Base-by-base conservation (phyloP, 2,113 vertebrate species). In the Dendropsophus ebraccatus region DNA sequence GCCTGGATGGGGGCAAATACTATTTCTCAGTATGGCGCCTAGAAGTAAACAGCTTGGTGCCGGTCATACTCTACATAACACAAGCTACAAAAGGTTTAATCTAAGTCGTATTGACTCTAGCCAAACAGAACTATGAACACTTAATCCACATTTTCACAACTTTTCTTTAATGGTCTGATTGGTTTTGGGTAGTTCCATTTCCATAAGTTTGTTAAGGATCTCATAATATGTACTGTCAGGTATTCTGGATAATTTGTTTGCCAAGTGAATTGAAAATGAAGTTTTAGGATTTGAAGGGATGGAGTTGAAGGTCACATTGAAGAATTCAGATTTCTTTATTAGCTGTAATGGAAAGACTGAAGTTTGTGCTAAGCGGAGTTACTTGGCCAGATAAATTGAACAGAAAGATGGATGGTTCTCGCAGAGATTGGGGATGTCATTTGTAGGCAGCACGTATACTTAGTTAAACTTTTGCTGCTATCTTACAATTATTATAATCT, bases 201-300 rank as follows among this genome's bases (percentile, higher is more conserved):
- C 35, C 41, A 80, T 60, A 65, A 23, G 37, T 81, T 81, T 81
- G 78, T 81, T 81, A 81, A 81, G 78, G 37, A 65, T 62, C 78
- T 81, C 56, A 81, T 81, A 81, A 81, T 81, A 81, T 81, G 56
- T 81, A 81, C 78, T 81, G 78, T 81, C 78, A 81, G 78, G 78
- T 81, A 65, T 37, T 81, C 37, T 19, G 78, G 78, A 81, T 81
- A 81, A 81, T 81, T 81, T 65, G 78, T 81, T 81, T 81, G 78
- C 78, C 78, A 60, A 65, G 37, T 65, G 78, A 81, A 81, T 81
- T 81, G 78, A 81, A 81, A 81, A 65, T 81, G 23, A 81, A 81
- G 56, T 65, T 65, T 81, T 81, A 62, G 56, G 78, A 81, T 81
- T 81, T 81, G 78, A 81, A 81, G 58, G 78, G 35, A 81, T 45